phyloP scores from a whole-genome alignment of 2,888 invertebrate species.

The Polyommatus icarus region DNA sequence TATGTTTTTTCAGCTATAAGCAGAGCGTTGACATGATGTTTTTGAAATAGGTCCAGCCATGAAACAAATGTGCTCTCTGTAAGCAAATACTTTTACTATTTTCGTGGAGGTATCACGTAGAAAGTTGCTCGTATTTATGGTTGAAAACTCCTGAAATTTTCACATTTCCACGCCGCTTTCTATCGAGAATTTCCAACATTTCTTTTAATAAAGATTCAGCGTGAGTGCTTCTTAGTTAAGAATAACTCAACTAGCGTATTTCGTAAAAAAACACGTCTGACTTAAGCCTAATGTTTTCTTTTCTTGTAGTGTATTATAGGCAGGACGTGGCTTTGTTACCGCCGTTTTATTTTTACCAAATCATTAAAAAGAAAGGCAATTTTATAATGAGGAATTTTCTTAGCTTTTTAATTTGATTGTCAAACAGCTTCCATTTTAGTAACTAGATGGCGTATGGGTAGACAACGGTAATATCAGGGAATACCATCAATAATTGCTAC shows the following conservation, averaged over 20 bases:
- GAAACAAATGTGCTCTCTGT: background rate
- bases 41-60: background rate
- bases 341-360: too few relatives aligned
- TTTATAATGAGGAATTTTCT: too few relatives aligned
- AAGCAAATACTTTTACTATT: background rate
- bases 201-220: background rate
- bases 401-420: too few relatives aligned
- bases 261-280: background rate
- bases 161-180: background rate
- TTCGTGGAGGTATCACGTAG: background rate
- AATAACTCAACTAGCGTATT: background rate
- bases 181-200: background rate
- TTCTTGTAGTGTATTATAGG: too few relatives aligned
- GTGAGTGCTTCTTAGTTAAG: background rate
- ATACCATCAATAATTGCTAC: too few relatives aligned
- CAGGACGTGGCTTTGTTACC: too few relatives aligned
- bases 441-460: too few relatives aligned
- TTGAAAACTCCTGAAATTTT: conserved; percentile 1
- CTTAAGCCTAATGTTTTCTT: background rate
- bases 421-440: too few relatives aligned
- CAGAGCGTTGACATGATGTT: background rate
- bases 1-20: background rate
- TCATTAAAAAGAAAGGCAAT: too few relatives aligned
- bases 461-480: too few relatives aligned
- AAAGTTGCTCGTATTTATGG: background rate